phyloP scores from a whole-genome alignment of 2,113 vertebrate species.

The Aegypius monachus region DNA sequence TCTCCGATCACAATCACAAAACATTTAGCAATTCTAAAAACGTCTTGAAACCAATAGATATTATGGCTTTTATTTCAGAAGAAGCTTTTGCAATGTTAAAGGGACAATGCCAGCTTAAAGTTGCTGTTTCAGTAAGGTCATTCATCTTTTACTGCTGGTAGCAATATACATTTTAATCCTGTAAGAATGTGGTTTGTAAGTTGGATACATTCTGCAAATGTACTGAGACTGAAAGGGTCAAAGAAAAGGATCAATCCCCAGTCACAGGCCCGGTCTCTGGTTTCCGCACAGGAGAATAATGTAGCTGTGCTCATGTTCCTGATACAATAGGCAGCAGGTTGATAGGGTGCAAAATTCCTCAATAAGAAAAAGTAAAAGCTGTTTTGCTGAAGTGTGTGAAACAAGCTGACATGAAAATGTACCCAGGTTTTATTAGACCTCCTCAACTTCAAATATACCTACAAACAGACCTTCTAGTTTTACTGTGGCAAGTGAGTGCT shows the following conservation, averaged over 20 bases:
- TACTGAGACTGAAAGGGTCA: not conserved
- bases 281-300: not conserved
- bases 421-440: slow-evolving; percentile 3
- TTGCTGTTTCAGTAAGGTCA: not conserved
- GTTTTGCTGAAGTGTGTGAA: slow-evolving; percentile 8
- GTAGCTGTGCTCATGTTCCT: not conserved
- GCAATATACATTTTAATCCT: not conserved
- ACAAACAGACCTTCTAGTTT: not conserved
- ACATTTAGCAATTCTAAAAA: not conserved
- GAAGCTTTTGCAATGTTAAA: not conserved
- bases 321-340: not conserved
- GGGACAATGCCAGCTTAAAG: not conserved
- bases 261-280: not conserved
- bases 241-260: not conserved
- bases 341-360: slow-evolving; percentile 45
- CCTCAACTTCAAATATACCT: not conserved
- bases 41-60: not conserved
- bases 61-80: not conserved
- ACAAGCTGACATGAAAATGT: slow-evolving; percentile 21
- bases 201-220: not conserved
- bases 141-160: not conserved
- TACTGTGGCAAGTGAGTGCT: not conserved
- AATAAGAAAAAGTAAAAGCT: slow-evolving; percentile 6
- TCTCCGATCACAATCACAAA: not conserved
- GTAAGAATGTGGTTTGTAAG: not conserved